Conservation (phyloP, 2,797 vertebrate genomes). For the Neosilurus hyrtlii region DNA sequence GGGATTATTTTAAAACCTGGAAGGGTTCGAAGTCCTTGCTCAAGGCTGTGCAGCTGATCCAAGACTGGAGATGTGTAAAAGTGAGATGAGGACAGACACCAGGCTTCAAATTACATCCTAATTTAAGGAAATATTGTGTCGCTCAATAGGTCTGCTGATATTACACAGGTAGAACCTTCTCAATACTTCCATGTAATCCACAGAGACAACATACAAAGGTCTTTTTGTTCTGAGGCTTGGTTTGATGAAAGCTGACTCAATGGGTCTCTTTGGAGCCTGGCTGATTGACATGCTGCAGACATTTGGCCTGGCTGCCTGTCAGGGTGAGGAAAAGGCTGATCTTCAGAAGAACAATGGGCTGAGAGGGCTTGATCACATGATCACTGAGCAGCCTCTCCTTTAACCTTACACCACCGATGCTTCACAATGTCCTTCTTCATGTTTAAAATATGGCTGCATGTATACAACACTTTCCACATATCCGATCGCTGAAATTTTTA, state of each 20-base stretch:
- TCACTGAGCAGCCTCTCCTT: constrained; percentile 33
- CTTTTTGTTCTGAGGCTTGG: constrained; percentile 46
- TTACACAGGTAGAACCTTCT: constrained; percentile 32
- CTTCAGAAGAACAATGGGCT: constrained; percentile 34
- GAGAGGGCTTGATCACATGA: constrained; percentile 29
- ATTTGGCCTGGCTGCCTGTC: constrained; percentile 53
- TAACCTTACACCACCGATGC: constrained; percentile 19
- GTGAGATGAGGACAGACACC: constrained; percentile 28
- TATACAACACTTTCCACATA: neutral
- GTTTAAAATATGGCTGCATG: neutral
- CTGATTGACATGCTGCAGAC: constrained; percentile 57
- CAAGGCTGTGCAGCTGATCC: constrained; percentile 42
- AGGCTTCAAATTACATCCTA: neutral
- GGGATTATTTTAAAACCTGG: constrained; percentile 43
- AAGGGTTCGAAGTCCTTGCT: constrained; percentile 37
- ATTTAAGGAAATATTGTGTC: constrained; percentile 4
- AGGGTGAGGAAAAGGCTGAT: constrained; percentile 50
- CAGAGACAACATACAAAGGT: constrained; percentile 46
- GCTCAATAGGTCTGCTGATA: neutral
- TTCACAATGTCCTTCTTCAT: neutral
- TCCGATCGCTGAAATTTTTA: neutral
- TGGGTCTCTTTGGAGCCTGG: constrained; percentile 44
- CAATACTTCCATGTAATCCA: constrained; percentile 21
- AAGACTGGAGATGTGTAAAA: constrained; percentile 18
- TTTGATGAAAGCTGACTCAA: constrained; percentile 50